Percentiles rank a stretch among this genome's conserved stretches.
Conservation (phyloP, 1,140 invertebrate species). For the Zelostemma sp. region DNA sequence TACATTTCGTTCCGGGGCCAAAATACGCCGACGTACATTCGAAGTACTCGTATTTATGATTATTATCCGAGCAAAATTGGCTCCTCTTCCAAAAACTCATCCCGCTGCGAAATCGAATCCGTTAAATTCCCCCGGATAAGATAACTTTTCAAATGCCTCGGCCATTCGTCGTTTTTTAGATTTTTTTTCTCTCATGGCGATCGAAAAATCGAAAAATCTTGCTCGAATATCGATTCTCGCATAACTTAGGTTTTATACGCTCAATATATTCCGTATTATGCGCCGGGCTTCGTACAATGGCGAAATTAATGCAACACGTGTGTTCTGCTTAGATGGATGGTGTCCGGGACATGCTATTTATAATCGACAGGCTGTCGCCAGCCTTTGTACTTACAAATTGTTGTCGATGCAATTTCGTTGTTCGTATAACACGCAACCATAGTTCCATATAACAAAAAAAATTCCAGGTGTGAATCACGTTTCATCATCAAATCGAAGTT, state of each 20-base stretch:
- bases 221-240: too few species aligned
- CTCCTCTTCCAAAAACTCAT: conserved; percentile 24
- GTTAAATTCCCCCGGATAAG: too few species aligned
- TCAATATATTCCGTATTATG: conserved; percentile 1
- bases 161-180: too few species aligned
- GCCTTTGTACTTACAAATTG: not conserved
- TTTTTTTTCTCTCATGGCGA: not conserved
- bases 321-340: not conserved
- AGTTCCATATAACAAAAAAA: too few species aligned
- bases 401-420: too few species aligned
- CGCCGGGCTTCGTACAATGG: not conserved
- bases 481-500: too few species aligned
- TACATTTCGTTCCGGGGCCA: conserved; percentile 41
- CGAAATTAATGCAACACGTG: not conserved
- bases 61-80: conserved; percentile 55
- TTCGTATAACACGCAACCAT: too few species aligned
- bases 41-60: conserved; percentile 50
- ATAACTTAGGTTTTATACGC: not conserved
- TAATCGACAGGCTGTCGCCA: not conserved
- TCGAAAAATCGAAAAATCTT: not conserved
- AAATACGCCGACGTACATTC: conserved; percentile 18
- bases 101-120: too few species aligned
- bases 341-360: not conserved
- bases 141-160: too few species aligned
- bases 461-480: too few species aligned